Evolutionary conservation across 2,113 vertebrate genomes (phyloP).

Genomic region (Carlito syrichta): DNA sequence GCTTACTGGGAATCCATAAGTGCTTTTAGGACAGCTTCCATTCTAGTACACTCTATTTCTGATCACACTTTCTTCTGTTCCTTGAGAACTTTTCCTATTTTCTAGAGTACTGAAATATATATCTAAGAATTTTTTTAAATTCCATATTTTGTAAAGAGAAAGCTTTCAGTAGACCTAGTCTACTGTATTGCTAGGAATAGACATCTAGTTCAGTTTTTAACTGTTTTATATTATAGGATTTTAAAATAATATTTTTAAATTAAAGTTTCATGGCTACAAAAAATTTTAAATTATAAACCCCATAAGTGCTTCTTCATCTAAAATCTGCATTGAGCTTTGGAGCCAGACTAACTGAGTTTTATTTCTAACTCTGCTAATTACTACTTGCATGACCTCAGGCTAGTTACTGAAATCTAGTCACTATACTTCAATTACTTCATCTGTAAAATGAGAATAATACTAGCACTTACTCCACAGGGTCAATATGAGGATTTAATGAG

Average conservation of each 20-base stretch:
- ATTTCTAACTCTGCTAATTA: background rate
- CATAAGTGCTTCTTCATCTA: background rate
- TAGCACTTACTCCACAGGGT: background rate
- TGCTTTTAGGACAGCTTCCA: background rate
- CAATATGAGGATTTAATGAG: background rate
- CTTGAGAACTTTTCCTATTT: background rate
- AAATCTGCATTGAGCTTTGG: background rate
- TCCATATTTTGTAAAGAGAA: background rate
- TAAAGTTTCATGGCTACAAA: background rate
- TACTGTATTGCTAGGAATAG: background rate
- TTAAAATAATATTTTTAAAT: background rate
- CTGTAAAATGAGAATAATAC: background rate
- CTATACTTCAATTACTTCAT: background rate
- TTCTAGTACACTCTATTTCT: background rate
- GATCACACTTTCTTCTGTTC: background rate
- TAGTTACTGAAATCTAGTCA: background rate
- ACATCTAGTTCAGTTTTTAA: background rate
- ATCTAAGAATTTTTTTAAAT: background rate
- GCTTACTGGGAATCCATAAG: background rate
- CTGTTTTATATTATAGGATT: background rate
- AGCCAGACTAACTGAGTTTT: background rate
- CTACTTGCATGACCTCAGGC: background rate
- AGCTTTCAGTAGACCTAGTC: background rate
- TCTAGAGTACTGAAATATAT: background rate
- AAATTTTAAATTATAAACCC: background rate